Evolutionary conservation across 2,797 vertebrate species (phyloP), one percentile per base, ranked within the genome.

Genomic region (Poeciliopsis gracilis): DNA sequence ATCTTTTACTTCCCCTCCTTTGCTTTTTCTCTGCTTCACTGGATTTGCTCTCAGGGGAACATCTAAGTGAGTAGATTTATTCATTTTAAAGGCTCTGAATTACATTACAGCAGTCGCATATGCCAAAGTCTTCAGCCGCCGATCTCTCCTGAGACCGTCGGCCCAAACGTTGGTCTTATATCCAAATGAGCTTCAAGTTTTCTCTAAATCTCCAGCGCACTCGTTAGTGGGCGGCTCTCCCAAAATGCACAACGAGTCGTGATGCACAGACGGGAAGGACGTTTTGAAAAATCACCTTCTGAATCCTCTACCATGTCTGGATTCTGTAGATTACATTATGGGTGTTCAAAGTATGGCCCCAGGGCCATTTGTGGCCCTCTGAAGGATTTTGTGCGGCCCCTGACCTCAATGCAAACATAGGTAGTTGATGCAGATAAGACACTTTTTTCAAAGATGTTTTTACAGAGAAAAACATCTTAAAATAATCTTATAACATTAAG

Each of bases 51-150:
- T 91, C 91, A 77, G 76, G 92, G 87, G 89, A 93, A 87, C 85
- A 89, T 91, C 86, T 93, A 91, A 93, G 92, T 94, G 92, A 94
- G 90, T 87, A 85, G 91, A 94, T 95, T 93, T 95, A 95, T 95
- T 94, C 89, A 93, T 93, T 94, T 92, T 92, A 92, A 92, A 91
- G 82, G 82, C 87, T 94, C 91, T 93, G 93, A 95, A 95, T 94
- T 91, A 91, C 92, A 92, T 94, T 94, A 93, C 83, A 87, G 87
- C 93, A 88, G 89, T 94, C 88, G 89, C 91, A 93, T 87, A 89
- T 89, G 90, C 93, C 92, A 93, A 93, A 93, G 87, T 87, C 88
- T 92, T 94, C 91, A 92, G 84, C 86, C 82, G 82, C 80, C 73
- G 72, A 87, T 82, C 72, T 91, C 94, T 86, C 88, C 4, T 25